These are phyloP conservation scores for Dusona sp. DNA, from an alignment of 2,888 invertebrate genomes.

Conservation along the genomic window DNA sequence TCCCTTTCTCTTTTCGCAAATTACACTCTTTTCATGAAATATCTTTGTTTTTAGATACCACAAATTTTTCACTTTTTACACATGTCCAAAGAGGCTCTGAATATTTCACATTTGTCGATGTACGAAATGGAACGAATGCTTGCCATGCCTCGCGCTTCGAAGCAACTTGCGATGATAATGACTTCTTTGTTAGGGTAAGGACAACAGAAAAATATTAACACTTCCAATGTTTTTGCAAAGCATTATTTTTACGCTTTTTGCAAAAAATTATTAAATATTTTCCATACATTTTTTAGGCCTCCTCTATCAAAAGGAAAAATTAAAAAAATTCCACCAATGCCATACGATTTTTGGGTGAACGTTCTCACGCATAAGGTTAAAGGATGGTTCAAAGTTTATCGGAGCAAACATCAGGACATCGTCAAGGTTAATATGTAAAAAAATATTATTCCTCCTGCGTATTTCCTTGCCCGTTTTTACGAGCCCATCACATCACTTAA, in stretches of 20 bases:
- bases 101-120: slow-evolving; percentile 86
- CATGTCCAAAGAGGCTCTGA: slow-evolving; percentile 85
- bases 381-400: slow-evolving; percentile 86
- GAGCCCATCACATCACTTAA: no score
- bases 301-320: slow-evolving; percentile 81
- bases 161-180: slow-evolving; percentile 86
- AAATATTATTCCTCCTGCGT: no score
- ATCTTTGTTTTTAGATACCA: slow-evolving; percentile 83
- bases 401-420: slow-evolving; percentile 81
- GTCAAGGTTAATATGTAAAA: slow-evolving; percentile 82
- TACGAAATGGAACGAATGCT: slow-evolving; percentile 87
- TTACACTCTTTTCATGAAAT: not conserved
- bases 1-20: not conserved
- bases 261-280: not conserved
- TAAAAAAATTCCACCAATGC: slow-evolving; percentile 86
- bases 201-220: not conserved
- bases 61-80: slow-evolving; percentile 87
- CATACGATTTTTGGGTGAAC: slow-evolving; percentile 86
- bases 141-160: slow-evolving; percentile 86
- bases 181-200: slow-evolving; percentile 85
- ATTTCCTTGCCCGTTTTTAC: no score
- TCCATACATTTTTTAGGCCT: slow-evolving; percentile 77
- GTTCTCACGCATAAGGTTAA: slow-evolving; percentile 85
- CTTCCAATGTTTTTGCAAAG: not conserved
- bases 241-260: not conserved